Evolutionary conservation across 2,113 vertebrate species (phyloP), one percentile per base, ranked within the genome.

Genomic region (Dromiciops gliroides): DNA sequence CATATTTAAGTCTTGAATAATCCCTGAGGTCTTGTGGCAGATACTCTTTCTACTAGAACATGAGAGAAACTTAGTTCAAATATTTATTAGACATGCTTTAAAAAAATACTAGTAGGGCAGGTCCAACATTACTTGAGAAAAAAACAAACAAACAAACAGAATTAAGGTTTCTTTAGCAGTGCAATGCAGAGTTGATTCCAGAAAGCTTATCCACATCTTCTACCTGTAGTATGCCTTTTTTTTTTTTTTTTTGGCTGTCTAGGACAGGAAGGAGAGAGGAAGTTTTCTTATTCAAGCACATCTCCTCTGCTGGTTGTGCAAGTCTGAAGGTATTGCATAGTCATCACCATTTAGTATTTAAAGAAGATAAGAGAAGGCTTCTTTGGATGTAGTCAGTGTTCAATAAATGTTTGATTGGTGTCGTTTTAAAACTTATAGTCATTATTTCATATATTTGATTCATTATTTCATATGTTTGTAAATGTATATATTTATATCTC

Each of bases 301-400:
- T 83, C 48, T 75, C 93, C 47, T 94, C 91, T 91, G 7, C 28
- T 92, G 51, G 91, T 90, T n/a, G 53, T 90, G 48, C 50, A 94
- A 92, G 51, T 75, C 2, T 51, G 67, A 49, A 49, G 50, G 48
- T 11, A 50, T 67, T 90, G 50, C 0, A 51, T 31, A 47, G 93
- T 25, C n/a, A 90, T 91, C 94, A 95, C 94, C 91, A 47, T 92
- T 96, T 91, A 56, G 37, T 51, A 92, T 90, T 49, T 88, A 26
- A 92, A 92, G 37, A 92, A 92, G 37, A 49, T 47, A 25, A 50
- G 9, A 44, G 19, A 83, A 44, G 16, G 67, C 67, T 83, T 83
- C 16, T 83, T 83, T 83, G n/a, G 67, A 83, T 83, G n/a, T 44
- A 22, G 19, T 23, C 44, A 19, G 37, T 75, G 16, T 11, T 44